Evolutionary conservation across 2,113 vertebrate genomes (phyloP).

Genomic region (Eurystomus gularis): DNA sequence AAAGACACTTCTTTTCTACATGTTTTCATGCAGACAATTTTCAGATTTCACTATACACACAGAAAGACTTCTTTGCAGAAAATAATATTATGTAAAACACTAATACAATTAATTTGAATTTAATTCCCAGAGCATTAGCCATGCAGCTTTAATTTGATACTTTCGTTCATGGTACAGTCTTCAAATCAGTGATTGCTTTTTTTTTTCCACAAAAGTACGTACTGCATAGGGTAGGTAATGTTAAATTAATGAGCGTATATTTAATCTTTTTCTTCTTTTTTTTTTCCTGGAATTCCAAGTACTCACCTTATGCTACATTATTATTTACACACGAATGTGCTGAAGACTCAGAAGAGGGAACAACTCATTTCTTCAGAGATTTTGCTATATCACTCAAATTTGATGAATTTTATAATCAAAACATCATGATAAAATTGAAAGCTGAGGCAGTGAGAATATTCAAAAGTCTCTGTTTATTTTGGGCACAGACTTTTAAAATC

Average conservation of each 20-base stretch:
- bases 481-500: neutral
- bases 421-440: neutral
- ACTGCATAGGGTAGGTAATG: neutral
- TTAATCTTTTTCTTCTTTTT: neutral
- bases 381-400: neutral
- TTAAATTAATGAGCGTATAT: neutral
- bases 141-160: neutral
- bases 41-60: neutral
- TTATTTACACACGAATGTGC: neutral
- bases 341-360: neutral
- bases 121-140: neutral
- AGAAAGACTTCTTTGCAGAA: neutral
- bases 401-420: neutral
- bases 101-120: neutral
- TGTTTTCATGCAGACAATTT: accelerated
- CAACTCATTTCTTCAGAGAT: neutral
- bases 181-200: neutral
- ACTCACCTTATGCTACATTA: neutral
- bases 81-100: neutral
- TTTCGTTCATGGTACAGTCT: neutral
- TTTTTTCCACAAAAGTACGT: neutral
- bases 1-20: neutral
- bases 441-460: neutral
- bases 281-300: neutral
- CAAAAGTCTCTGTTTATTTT: neutral